These are phyloP conservation scores for Drosophila lacteicornis DNA, from an alignment of 1,140 invertebrate genomes.

Conservation along the genomic window DNA sequence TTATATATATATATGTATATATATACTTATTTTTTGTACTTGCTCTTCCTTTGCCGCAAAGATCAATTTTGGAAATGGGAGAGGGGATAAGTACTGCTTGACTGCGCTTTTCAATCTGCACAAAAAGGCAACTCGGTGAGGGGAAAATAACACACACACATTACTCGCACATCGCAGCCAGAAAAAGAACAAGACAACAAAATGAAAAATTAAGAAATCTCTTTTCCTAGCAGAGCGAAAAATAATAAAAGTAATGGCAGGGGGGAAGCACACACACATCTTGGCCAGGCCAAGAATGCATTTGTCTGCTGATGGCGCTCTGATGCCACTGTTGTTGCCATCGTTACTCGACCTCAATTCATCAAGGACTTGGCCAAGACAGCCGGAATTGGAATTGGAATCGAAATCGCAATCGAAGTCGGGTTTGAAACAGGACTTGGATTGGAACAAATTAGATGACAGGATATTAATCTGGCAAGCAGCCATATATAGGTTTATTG, in stretches of 20 bases:
- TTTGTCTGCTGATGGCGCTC: slow-evolving; percentile 15
- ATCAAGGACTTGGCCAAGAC: slow-evolving; percentile 35
- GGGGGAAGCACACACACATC: neutral
- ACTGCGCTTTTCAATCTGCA: slow-evolving; percentile 79
- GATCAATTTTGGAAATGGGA: slow-evolving; percentile 2
- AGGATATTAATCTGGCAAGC: slow-evolving; percentile 66
- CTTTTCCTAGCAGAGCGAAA: slow-evolving; percentile 11
- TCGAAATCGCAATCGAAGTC: neutral
- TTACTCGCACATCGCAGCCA: neutral
- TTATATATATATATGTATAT: slow-evolving; percentile 4
- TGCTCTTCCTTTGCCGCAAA: slow-evolving; percentile 4
- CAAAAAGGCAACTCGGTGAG: slow-evolving; percentile 50
- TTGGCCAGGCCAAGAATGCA: slow-evolving; percentile 19
- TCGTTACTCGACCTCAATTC: slow-evolving; percentile 39
- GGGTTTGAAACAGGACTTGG: slow-evolving; percentile 19
- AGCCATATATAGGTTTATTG: slow-evolving; percentile 22
- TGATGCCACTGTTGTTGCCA: neutral
- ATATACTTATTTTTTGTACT: neutral
- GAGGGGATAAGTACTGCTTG: slow-evolving; percentile 55
- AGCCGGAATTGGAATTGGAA: slow-evolving; percentile 4
- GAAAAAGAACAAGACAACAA: slow-evolving; percentile 4
- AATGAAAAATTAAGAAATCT: slow-evolving; percentile 70
- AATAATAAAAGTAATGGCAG: slow-evolving; percentile 62
- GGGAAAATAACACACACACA: slow-evolving; percentile 4
- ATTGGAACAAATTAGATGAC: slow-evolving; percentile 64